Base-by-base conservation (phyloP, 2,113 vertebrate genomes). In the Dipodomys spectabilis region DNA sequence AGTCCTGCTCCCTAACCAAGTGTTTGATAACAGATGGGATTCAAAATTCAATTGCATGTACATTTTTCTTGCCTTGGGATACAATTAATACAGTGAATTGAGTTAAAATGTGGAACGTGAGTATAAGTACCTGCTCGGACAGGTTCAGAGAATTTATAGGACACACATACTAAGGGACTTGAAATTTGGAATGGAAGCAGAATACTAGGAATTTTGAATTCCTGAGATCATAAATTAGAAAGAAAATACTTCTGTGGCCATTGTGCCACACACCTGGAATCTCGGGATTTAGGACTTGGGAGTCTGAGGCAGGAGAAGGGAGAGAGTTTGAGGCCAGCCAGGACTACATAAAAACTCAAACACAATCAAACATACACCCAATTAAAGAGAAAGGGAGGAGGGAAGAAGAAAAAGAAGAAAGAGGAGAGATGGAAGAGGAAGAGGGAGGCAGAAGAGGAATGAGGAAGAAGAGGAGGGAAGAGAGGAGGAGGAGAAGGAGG, bases 1-100 rank as follows among this genome's bases (percentile, higher is more conserved):
- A 91, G 69, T 85, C n/a, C 44, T 81, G 28, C n/a, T 68, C 45
- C 62, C 68, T 92, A 49, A 84, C 53, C 84, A 86, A 90, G 62
- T 45, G n/a, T 35, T 92, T 53, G 23, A 35, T 57, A 60, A 73
- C 77, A 91, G 75, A 57, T 27, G 44, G 35, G 45, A 57, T 49
- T 3, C 32, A 27, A 87, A 72, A 35, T 35, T 81, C 86, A 57
- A 15, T n/a, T 30, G 3, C 27, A 62, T 81, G 23, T 82, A 4
- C 75, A 9, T 79, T 65, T 73, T 88, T 65, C 75, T 94, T 87
- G 30, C 22, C 65, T 71, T 22, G 2, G n/a, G 28, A 72, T 22
- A 79, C 1, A 62, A 79, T 80, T 67, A 75, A 91, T 15, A 86
- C 10, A 81, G 27, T 68, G n/a, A 85, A 88, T 18, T 64, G 0